These are phyloP conservation scores for Perodicticus potto DNA, from an alignment of 2,797 vertebrate species.

Conservation along the genomic window DNA sequence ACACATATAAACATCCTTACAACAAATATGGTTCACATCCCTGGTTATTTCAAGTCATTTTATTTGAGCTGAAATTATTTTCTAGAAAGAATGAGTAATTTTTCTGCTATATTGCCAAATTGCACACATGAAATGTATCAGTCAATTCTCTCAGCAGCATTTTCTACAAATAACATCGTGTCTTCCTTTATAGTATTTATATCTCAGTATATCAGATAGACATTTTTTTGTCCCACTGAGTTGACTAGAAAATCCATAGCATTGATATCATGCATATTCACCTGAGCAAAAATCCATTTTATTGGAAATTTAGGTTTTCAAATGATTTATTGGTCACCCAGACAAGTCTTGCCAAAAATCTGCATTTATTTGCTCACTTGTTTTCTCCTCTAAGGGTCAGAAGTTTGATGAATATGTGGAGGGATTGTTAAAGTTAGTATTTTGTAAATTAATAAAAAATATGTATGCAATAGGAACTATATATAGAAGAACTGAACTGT, in stretches of 20 bases:
- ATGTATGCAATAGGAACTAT: not conserved
- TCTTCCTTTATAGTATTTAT: not conserved
- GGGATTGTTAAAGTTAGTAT: constrained; percentile 1
- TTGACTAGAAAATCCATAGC: not conserved
- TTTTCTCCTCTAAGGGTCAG: constrained; percentile 9
- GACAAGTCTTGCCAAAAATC: constrained; percentile 3
- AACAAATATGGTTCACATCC: not conserved
- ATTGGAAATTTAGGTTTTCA: constrained; percentile 11
- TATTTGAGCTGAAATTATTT: not conserved
- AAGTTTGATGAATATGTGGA: constrained; percentile 6
- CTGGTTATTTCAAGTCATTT: constrained; percentile 18
- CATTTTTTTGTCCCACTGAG: not conserved
- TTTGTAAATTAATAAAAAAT: constrained; percentile 29
- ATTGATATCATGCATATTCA: not conserved
- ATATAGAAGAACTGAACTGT: not conserved
- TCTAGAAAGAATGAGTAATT: not conserved
- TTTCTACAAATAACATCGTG: not conserved
- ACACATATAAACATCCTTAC: not conserved
- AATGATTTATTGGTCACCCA: not conserved
- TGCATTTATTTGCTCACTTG: constrained; percentile 20
- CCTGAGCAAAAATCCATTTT: constrained; percentile 17
- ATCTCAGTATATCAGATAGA: not conserved
- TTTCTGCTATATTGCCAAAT: not conserved
- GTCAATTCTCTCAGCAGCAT: not conserved
- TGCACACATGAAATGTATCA: not conserved